Evolutionary conservation across 2,797 vertebrate species (phyloP), one percentile per base, ranked within the genome.

Genomic region (Peromyscus eremicus): DNA sequence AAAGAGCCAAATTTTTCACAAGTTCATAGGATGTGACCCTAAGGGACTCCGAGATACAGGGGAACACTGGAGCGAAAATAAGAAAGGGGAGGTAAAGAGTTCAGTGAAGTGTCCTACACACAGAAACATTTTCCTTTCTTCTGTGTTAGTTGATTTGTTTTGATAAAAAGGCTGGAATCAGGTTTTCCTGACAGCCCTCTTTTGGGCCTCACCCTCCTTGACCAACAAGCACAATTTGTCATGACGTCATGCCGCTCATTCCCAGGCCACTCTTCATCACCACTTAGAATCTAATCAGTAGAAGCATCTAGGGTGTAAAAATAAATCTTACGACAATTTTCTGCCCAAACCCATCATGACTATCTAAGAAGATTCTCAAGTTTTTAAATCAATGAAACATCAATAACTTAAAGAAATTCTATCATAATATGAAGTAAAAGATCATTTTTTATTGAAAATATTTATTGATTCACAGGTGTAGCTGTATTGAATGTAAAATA

Each of bases 141-240:
- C 89, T 84, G 91, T 68, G 37, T 88, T 91, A 52, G n/a, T 34
- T 89, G 82, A 95, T 96, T 80, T 92, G 92, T 94, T 96, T 91
- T 92, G 68, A 92, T 77, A 92, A 94, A 95, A 91, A 92, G 5
- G 2, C 57, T 87, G 55, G 34, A 92, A 34, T 66, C 71, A 79
- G 64, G 94, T 88, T 93, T 77, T n/a, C 60, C 55, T 60, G 87
- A 90, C 87, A 93, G 66, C 37, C 16, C 82, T 94, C 37, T 43
- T 96, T 80, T 86, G 52, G 79, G 77, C 17, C 19, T 68, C 8
- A 0, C 37, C 29, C 13, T 68, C 34, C 49, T 82, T 93, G 55
- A 92, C 93, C 81, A 92, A 91, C 68, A 92, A 92, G 62, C 46
- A 62, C 46, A 77, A 89, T 64, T 91, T 92, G 71, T 86, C 71